Evolutionary conservation across 2,113 vertebrate genomes (phyloP).

Genomic region (Ochotona princeps): DNA sequence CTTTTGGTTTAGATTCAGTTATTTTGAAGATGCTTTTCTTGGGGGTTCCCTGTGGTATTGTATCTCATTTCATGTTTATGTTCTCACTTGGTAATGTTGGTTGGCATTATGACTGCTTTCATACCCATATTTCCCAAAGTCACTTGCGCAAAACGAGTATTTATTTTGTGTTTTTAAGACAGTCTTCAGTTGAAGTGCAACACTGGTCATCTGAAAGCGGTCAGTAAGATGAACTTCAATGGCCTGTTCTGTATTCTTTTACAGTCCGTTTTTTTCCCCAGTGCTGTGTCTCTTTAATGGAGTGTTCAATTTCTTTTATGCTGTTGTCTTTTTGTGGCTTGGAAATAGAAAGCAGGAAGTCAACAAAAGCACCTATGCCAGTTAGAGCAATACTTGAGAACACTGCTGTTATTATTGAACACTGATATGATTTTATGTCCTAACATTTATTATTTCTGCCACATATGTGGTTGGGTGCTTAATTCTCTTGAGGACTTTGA

Average conservation of each 20-base stretch:
- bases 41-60: not conserved
- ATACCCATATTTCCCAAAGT: not conserved
- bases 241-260: slow-evolving; percentile 5
- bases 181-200: slow-evolving; percentile 27
- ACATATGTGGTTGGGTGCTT: slow-evolving; percentile 44
- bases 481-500: slow-evolving; percentile 56
- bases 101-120: not conserved
- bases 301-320: slow-evolving; percentile 69
- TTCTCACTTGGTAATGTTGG: not conserved
- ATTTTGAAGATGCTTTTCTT: not conserved
- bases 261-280: not conserved
- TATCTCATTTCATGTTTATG: slow-evolving; percentile 20
- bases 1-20: not conserved
- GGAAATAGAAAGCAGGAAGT: not conserved
- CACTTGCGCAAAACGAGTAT: not conserved
- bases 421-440: not conserved
- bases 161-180: slow-evolving; percentile 28
- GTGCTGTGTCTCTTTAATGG: slow-evolving; percentile 68
- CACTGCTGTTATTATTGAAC: slow-evolving; percentile 36
- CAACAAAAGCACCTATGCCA: slow-evolving; percentile 45
- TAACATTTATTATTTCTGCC: slow-evolving; percentile 45
- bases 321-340: slow-evolving; percentile 38
- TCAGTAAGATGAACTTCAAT: slow-evolving; percentile 23
- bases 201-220: not conserved
- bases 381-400: slow-evolving; percentile 6